Evolutionary conservation across 2,888 invertebrate species (phyloP).

Genomic region (Digitonthophagus gazella): DNA sequence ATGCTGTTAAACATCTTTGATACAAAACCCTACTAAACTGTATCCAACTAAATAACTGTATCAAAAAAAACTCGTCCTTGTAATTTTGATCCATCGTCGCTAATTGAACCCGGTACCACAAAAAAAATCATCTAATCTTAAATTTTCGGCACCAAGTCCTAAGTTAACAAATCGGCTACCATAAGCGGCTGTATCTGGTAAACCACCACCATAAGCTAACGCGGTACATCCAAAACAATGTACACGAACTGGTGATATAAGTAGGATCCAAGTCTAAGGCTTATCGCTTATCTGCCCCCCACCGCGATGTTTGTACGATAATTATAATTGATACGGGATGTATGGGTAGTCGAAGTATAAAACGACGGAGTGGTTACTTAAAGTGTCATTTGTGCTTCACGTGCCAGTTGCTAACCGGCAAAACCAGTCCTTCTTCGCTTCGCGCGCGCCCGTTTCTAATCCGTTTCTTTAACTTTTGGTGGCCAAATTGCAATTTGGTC

Average conservation of each 20-base stretch:
- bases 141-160: background rate
- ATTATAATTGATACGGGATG: background rate
- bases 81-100: too few relatives aligned
- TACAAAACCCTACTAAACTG: too few relatives aligned
- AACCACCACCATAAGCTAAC: background rate
- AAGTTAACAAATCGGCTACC: background rate
- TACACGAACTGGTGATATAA: background rate
- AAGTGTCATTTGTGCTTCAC: background rate
- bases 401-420: background rate
- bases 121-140: background rate
- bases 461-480: background rate
- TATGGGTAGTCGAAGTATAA: background rate
- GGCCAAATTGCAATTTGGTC: conserved; percentile 1
- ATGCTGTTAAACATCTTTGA: too few relatives aligned
- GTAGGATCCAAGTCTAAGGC: background rate
- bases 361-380: background rate
- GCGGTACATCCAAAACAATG: background rate
- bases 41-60: too few relatives aligned
- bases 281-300: background rate
- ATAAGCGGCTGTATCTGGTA: background rate
- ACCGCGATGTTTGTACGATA: background rate
- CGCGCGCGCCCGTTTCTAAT: background rate
- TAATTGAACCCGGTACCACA: background rate
- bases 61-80: too few relatives aligned
- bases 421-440: background rate